Evolutionary conservation across 2,797 vertebrate species (phyloP).

Genomic region (Podargus strigoides): DNA sequence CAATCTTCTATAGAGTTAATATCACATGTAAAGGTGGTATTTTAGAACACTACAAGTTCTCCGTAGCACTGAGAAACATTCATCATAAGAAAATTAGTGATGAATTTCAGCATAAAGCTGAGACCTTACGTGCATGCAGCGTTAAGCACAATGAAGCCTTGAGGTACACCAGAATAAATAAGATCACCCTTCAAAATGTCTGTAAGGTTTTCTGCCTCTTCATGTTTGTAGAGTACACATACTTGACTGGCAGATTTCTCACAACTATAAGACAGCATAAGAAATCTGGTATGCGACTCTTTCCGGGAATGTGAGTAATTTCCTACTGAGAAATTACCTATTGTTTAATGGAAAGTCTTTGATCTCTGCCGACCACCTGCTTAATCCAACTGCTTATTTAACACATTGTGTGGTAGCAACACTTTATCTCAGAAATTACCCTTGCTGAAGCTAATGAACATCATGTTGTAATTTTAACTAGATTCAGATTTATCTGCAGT

Average conservation of each 20-base stretch:
- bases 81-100: not conserved
- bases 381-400: conserved; percentile 65
- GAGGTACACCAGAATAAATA: not conserved
- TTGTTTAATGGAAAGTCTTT: conserved; percentile 56
- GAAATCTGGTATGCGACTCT: not conserved
- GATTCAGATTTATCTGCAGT: conserved; percentile 52
- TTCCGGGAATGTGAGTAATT: conserved; percentile 17
- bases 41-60: not conserved
- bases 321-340: conserved; percentile 56
- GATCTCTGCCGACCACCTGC: conserved; percentile 59
- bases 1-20: not conserved
- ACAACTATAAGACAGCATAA: not conserved
- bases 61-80: not conserved
- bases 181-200: not conserved
- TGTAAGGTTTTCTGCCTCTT: not conserved
- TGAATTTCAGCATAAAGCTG: not conserved
- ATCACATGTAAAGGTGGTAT: not conserved
- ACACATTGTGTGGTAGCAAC: conserved; percentile 36
- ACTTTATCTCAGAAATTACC: conserved; percentile 58
- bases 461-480: conserved; percentile 57
- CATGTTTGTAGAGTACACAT: not conserved
- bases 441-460: conserved; percentile 66
- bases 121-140: not conserved
- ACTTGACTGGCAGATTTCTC: not conserved
- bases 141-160: not conserved